These are phyloP conservation scores for Radopholus similis DNA, from an alignment of 1,140 invertebrate species.

Conservation along the genomic window DNA sequence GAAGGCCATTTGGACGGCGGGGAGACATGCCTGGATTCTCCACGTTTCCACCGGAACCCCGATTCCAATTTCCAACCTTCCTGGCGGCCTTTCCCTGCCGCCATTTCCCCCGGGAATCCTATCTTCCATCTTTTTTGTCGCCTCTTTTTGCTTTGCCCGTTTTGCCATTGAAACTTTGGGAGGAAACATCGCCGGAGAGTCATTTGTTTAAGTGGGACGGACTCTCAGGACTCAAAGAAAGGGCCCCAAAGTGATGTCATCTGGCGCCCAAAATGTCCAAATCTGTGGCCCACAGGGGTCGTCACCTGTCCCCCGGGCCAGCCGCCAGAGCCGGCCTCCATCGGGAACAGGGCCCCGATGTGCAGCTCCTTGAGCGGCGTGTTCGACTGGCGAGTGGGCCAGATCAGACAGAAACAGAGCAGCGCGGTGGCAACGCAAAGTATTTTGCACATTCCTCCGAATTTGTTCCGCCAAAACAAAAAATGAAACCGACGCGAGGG, in stretches of 20 bases:
- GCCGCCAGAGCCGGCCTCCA: slow-evolving; percentile 85
- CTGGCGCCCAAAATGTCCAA: no score
- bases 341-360: slow-evolving; percentile 96
- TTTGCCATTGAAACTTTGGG: no score
- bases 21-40: slow-evolving; percentile 63
- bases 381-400: background rate
- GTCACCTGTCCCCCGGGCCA: slow-evolving; percentile 63
- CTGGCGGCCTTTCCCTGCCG: no score
- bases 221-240: background rate
- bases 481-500: background rate
- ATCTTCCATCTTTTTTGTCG: no score
- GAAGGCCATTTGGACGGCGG: slow-evolving; percentile 86
- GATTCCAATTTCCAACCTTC: no score
- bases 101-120: no score
- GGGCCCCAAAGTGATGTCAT: background rate
- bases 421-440: background rate
- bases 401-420: background rate
- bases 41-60: no score
- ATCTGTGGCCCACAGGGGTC: no score
- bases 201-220: background rate
- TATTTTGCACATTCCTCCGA: background rate
- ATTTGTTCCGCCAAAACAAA: background rate
- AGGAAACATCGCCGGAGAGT: background rate
- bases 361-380: slow-evolving; percentile 66
- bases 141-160: no score